Evolutionary conservation across 37 sponge, comb jelly and placozoan genomes (phyloP).

Genomic region (Cliona cf. orientalis): DNA sequence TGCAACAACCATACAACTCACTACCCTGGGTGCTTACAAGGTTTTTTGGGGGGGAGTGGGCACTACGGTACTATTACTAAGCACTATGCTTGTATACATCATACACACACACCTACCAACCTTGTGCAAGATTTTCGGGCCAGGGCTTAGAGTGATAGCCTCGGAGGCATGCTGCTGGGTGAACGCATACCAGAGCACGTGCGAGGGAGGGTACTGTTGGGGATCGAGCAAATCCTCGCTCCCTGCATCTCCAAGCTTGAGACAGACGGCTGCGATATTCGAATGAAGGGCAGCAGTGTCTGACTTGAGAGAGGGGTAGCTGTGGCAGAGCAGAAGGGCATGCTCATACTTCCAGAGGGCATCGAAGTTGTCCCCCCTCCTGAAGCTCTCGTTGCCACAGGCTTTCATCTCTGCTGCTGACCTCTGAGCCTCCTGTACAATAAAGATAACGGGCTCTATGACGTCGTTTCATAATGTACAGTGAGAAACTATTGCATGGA

Average conservation of each 20-base stretch:
- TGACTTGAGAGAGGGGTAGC: background rate
- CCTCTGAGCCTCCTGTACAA: slow-evolving; percentile 11
- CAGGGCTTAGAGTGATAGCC: background rate
- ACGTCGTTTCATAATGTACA: too few relatives aligned
- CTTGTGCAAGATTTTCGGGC: background rate
- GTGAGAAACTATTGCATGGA: too few relatives aligned
- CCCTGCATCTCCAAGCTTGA: slow-evolving; percentile 26
- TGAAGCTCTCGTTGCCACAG: slow-evolving; percentile 27
- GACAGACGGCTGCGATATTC: slow-evolving; percentile 17
- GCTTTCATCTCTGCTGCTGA: slow-evolving; percentile 8
- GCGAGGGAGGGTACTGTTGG: background rate
- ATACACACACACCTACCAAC: background rate
- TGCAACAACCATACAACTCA: too few relatives aligned
- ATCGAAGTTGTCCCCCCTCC: slow-evolving; percentile 25
- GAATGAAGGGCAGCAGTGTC: background rate
- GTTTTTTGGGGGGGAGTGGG: too few relatives aligned
- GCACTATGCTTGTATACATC: background rate
- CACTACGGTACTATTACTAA: too few relatives aligned
- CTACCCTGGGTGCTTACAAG: too few relatives aligned
- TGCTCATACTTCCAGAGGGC: slow-evolving; percentile 61
- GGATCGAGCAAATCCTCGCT: background rate
- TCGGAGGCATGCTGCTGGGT: background rate
- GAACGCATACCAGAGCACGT: background rate
- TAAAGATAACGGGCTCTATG: too few relatives aligned
- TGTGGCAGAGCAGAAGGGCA: slow-evolving; percentile 8